These are phyloP conservation scores for Hydra vulgaris DNA, from an alignment of 30 jellyfish, hydroid and myxozoan species.

Conservation along the genomic window DNA sequence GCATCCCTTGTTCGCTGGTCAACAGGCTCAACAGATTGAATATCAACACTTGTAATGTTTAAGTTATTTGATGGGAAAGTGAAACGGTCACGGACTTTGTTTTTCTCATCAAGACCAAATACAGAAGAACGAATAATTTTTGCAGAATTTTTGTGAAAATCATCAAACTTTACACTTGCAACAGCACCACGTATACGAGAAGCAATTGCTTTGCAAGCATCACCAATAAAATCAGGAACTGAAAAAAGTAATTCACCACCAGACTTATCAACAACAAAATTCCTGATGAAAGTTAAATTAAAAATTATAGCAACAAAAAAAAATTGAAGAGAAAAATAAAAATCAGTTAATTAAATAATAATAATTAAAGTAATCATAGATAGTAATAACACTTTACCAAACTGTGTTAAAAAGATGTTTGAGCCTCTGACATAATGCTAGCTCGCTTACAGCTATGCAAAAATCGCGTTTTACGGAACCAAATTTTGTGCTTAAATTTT, in stretches of 20 bases:
- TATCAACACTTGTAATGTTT: slow-evolving; percentile 90
- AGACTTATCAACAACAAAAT: slow-evolving; percentile 48
- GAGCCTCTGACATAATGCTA: too few species aligned
- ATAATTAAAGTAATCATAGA: too few species aligned
- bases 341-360: neutral
- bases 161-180: slow-evolving; percentile 92
- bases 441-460: too few species aligned
- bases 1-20: slow-evolving; percentile 99
- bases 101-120: slow-evolving; percentile 84
- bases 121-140: slow-evolving; percentile 91
- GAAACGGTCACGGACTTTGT: slow-evolving; percentile 76
- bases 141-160: slow-evolving; percentile 92
- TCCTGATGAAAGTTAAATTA: slow-evolving; percentile 35
- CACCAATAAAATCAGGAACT: slow-evolving; percentile 97
- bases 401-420: too few species aligned
- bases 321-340: neutral
- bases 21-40: slow-evolving; percentile 98
- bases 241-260: slow-evolving; percentile 76
- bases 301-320: neutral
- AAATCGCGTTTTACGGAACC: too few species aligned
- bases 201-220: slow-evolving; percentile 92
- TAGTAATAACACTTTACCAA: too few species aligned
- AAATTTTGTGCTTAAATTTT: too few species aligned
- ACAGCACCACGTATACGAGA: slow-evolving; percentile 97
- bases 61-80: slow-evolving; percentile 82